These are phyloP conservation scores for Limosa lapponica DNA, from an alignment of 2,797 vertebrate species.

Conservation along the genomic window DNA sequence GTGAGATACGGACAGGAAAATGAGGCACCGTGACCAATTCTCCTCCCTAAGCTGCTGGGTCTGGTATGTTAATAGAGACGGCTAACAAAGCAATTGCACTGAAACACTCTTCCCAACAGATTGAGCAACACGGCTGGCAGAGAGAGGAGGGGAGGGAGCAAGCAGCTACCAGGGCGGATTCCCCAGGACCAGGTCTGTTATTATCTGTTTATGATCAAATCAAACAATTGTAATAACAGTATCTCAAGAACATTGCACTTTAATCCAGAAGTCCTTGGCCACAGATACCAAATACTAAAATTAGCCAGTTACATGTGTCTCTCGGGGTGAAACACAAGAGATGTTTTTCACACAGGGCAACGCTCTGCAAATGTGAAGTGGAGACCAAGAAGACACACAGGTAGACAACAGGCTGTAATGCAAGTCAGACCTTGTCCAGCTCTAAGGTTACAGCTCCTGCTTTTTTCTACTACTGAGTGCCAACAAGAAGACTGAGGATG, in stretches of 20 bases:
- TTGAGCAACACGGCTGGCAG: background rate
- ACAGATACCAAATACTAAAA: background rate
- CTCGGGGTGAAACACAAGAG: background rate
- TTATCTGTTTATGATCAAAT: background rate
- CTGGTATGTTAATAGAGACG: background rate
- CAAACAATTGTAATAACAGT: background rate
- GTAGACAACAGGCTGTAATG: background rate
- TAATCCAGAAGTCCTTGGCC: background rate
- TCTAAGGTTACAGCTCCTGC: background rate
- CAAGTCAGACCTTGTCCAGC: background rate
- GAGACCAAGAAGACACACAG: rapidly evolving
- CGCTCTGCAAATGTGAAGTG: background rate
- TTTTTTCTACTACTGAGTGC: background rate
- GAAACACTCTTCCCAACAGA: background rate
- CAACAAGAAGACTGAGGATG: background rate
- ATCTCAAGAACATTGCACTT: background rate
- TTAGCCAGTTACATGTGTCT: background rate
- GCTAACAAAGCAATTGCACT: background rate
- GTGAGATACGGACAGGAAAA: background rate
- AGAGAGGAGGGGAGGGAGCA: background rate
- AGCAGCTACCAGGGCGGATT: background rate
- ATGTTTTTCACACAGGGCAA: background rate
- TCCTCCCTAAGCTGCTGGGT: background rate
- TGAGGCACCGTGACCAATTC: background rate
- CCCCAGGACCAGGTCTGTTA: background rate